phyloP scores from a whole-genome alignment of 1,140 invertebrate species.

The Teleopsis dalmanni region DNA sequence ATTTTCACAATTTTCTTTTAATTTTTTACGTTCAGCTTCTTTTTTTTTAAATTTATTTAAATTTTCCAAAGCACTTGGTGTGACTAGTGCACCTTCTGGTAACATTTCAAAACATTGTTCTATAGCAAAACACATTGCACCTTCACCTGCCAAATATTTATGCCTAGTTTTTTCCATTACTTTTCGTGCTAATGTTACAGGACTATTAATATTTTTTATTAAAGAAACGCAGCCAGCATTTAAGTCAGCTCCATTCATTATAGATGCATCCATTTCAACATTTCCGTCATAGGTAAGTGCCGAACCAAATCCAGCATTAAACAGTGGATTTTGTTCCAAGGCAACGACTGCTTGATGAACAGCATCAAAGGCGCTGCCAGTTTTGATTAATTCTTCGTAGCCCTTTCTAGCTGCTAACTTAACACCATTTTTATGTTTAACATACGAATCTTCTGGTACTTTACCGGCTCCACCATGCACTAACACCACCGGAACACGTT shows the following conservation, averaged over 20 bases:
- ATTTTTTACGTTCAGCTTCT: slow-evolving; percentile 47
- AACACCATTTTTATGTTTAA: slow-evolving; percentile 56
- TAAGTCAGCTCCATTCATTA: slow-evolving; percentile 61
- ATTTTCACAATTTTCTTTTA: slow-evolving; percentile 15
- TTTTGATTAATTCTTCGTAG: slow-evolving; percentile 48
- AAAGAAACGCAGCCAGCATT: slow-evolving; percentile 54
- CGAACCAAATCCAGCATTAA: slow-evolving; percentile 59
- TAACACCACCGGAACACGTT: slow-evolving; percentile 51
- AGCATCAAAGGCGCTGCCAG: slow-evolving; percentile 60
- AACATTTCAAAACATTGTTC: slow-evolving; percentile 33
- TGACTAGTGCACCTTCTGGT: slow-evolving; percentile 57
- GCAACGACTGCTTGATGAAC: slow-evolving; percentile 62
- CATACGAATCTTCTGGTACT: slow-evolving; percentile 51
- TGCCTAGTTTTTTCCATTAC: slow-evolving; percentile 72
- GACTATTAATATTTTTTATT: slow-evolving; percentile 62
- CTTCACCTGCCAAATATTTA: slow-evolving; percentile 61
- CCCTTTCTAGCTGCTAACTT: slow-evolving; percentile 54
- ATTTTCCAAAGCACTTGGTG: slow-evolving; percentile 50
- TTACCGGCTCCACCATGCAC: slow-evolving; percentile 66
- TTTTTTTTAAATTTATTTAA: slow-evolving; percentile 47
- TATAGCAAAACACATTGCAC: slow-evolving; percentile 64
- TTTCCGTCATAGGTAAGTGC: slow-evolving; percentile 51
- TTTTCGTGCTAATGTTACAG: slow-evolving; percentile 62
- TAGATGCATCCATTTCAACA: slow-evolving; percentile 75
- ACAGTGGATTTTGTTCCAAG: slow-evolving; percentile 66